Percentiles rank a stretch among this genome's conserved stretches.
These are phyloP conservation scores for Rhogogaster chlorosoma DNA, from an alignment of 2,888 invertebrate species.

Conservation along the genomic window DNA sequence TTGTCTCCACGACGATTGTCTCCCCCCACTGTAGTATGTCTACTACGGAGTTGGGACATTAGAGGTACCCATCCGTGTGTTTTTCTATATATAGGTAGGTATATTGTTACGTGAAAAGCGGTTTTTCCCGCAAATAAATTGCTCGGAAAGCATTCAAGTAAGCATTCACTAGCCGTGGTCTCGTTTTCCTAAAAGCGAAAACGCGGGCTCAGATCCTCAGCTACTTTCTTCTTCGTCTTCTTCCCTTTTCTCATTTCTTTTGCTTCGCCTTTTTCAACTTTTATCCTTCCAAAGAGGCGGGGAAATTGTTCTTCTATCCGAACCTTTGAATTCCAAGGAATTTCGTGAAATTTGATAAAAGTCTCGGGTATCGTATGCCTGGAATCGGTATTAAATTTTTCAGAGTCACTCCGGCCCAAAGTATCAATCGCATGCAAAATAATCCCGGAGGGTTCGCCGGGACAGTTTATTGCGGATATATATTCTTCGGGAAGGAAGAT, in stretches of 20 bases:
- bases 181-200: conserved; percentile 11
- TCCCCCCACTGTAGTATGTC: neutral
- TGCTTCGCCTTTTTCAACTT: neutral
- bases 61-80: neutral
- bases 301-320: neutral
- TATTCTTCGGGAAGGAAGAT: neutral
- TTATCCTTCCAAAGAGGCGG: neutral
- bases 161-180: conserved; percentile 55
- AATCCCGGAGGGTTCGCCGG: neutral
- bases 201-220: neutral
- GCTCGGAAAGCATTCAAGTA: conserved; percentile 60
- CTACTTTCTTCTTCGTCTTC: neutral
- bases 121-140: conserved; percentile 60
- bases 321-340: neutral
- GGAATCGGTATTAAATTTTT: neutral
- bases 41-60: neutral
- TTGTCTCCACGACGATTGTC: neutral
- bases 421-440: conserved; percentile 9
- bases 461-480: neutral
- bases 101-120: conserved; percentile 24
- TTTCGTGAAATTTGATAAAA: neutral
- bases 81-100: neutral
- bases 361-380: neutral
- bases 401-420: neutral
- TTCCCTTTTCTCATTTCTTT: neutral